These are phyloP conservation scores for Leptothorax acervorum DNA, from an alignment of 2,888 invertebrate genomes.

Conservation along the genomic window DNA sequence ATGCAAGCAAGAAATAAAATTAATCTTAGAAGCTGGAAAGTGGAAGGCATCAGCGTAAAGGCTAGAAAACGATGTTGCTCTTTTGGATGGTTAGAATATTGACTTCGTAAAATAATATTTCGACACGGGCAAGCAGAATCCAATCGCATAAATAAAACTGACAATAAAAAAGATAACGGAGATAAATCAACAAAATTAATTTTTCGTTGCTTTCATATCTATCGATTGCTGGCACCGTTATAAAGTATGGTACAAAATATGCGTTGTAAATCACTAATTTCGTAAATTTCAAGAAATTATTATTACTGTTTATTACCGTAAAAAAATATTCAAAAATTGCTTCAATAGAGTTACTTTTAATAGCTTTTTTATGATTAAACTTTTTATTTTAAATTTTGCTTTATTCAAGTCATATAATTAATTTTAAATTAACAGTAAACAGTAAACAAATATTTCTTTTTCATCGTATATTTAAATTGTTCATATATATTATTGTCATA, in stretches of 20 bases:
- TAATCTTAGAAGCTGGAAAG: constrained; percentile 55
- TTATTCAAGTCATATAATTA: neutral
- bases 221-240: neutral
- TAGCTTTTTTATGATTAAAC: neutral
- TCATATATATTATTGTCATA: neutral
- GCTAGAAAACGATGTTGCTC: constrained; percentile 56
- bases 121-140: neutral
- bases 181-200: neutral
- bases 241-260: neutral
- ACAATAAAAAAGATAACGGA: neutral
- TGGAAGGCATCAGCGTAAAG: neutral
- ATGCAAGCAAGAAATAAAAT: constrained; percentile 74
- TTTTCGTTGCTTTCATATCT: neutral
- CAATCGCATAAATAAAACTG: neutral
- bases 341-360: neutral
- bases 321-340: neutral
- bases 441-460: constrained; percentile 2
- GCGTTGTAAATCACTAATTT: neutral
- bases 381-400: neutral
- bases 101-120: constrained; percentile 18
- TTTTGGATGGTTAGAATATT: constrained; percentile 4
- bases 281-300: neutral
- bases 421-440: constrained; percentile 16
- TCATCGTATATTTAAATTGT: constrained; percentile 17
- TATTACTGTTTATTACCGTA: neutral